These are phyloP conservation scores for Natrix natrix DNA, from an alignment of 2,797 vertebrate species.

Conservation along the genomic window DNA sequence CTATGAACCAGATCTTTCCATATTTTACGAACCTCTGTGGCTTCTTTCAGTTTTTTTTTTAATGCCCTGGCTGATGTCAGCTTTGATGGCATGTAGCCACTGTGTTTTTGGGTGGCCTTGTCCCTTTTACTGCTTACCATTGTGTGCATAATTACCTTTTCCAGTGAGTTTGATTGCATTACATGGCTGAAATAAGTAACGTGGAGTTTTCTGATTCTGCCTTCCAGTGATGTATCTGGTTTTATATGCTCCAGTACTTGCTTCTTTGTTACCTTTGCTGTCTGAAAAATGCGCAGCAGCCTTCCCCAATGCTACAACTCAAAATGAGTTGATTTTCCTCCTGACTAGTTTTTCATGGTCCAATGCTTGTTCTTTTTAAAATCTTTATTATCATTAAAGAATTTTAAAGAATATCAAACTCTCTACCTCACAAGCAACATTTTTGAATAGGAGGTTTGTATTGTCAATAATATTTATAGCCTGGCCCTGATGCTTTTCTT, in stretches of 20 bases:
- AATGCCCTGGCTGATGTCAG: background rate
- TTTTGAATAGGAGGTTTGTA: background rate
- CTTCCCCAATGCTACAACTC: background rate
- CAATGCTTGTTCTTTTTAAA: background rate
- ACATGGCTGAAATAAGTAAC: background rate
- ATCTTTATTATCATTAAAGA: background rate
- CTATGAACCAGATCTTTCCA: background rate
- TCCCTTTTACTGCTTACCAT: background rate
- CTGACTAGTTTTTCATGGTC: background rate
- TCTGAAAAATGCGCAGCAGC: background rate
- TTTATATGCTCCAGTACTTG: background rate
- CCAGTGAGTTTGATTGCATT: background rate
- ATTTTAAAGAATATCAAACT: background rate
- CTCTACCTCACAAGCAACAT: background rate
- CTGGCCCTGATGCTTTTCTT: background rate
- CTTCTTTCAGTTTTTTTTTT: background rate
- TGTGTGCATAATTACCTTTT: background rate
- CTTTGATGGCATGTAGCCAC: background rate
- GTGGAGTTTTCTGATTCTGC: background rate
- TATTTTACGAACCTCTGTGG: background rate
- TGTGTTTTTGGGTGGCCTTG: background rate
- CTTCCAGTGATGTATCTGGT: background rate
- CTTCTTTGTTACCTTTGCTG: background rate
- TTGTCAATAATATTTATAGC: background rate
- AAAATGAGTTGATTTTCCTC: background rate